phyloP scores from a whole-genome alignment of 2,888 invertebrate species.

The Calephelis perditalis region DNA sequence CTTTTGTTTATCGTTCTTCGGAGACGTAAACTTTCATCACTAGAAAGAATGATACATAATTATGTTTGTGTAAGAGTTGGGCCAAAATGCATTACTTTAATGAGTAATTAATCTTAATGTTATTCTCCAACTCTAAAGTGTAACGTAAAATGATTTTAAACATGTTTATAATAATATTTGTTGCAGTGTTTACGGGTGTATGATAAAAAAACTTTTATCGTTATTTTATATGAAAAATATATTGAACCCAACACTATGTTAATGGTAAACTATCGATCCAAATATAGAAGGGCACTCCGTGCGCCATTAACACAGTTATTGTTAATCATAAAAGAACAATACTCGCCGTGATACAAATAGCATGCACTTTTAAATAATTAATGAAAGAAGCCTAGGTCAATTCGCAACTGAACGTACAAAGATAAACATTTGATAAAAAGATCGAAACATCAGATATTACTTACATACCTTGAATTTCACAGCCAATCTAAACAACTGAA shows the following conservation, averaged over 20 bases:
- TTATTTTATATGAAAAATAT: constrained; percentile 65
- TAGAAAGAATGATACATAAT: constrained; percentile 1
- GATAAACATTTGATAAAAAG: constrained; percentile 49
- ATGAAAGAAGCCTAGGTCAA: constrained; percentile 27
- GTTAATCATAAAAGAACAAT: constrained; percentile 57
- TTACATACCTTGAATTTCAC: constrained; percentile 76
- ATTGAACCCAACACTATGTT: constrained; percentile 55
- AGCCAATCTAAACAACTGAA: constrained; percentile 77
- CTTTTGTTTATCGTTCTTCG: constrained; percentile 3
- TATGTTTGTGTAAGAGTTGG: constrained; percentile 10
- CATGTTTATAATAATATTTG: not conserved
- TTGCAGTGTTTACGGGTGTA: not conserved
- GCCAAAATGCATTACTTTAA: not conserved
- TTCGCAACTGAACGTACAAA: constrained; percentile 37
- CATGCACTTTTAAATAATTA: constrained; percentile 55
- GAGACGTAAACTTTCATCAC: not conserved
- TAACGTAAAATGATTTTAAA: constrained; percentile 4
- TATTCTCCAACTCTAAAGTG: not conserved
- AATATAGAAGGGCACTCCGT: constrained; percentile 63
- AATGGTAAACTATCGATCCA: constrained; percentile 72
- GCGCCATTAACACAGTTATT: constrained; percentile 60
- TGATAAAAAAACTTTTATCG: constrained; percentile 38
- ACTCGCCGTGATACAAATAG: constrained; percentile 59
- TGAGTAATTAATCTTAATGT: not conserved
- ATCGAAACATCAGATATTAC: constrained; percentile 57